A percentile compares a stretch with the other conserved stretches of the same genome.
Evolutionary conservation across 2,888 invertebrate genomes (phyloP).

Genomic region (Oligia fasciuncula): DNA sequence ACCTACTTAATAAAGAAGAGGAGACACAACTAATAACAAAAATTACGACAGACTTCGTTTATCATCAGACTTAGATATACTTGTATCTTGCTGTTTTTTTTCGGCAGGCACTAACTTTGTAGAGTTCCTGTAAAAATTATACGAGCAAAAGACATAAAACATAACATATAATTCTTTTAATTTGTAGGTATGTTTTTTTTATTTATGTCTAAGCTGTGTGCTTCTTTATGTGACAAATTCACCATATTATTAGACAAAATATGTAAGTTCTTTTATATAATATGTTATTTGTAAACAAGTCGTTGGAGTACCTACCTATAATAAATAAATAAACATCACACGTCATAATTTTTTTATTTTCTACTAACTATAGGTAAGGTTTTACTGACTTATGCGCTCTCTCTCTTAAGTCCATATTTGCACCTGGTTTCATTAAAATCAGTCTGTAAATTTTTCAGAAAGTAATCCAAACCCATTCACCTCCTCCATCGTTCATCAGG

Average conservation of each 20-base stretch:
- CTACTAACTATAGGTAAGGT: background rate
- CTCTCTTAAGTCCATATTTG: background rate
- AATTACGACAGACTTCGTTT: background rate
- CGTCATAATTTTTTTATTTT: background rate
- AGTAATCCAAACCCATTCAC: background rate
- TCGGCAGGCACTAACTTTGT: background rate
- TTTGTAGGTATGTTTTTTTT: too few relatives aligned
- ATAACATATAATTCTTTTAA: background rate
- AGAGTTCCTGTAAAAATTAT: slow-evolving; percentile 13
- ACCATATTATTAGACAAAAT: too few relatives aligned
- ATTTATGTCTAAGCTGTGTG: too few relatives aligned
- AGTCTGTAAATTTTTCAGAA: background rate
- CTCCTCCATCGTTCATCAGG: background rate
- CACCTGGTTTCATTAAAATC: background rate
- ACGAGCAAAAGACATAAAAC: background rate
- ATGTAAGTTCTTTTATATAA: too few relatives aligned
- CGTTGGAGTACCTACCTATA: too few relatives aligned
- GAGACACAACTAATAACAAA: background rate
- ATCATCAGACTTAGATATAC: background rate
- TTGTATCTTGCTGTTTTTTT: background rate
- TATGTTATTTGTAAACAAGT: too few relatives aligned
- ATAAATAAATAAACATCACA: background rate
- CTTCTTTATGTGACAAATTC: too few relatives aligned
- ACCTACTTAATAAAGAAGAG: background rate
- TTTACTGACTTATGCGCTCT: background rate